phyloP scores from a whole-genome alignment of 2,888 invertebrate genomes.

The Pheosia tremula region DNA sequence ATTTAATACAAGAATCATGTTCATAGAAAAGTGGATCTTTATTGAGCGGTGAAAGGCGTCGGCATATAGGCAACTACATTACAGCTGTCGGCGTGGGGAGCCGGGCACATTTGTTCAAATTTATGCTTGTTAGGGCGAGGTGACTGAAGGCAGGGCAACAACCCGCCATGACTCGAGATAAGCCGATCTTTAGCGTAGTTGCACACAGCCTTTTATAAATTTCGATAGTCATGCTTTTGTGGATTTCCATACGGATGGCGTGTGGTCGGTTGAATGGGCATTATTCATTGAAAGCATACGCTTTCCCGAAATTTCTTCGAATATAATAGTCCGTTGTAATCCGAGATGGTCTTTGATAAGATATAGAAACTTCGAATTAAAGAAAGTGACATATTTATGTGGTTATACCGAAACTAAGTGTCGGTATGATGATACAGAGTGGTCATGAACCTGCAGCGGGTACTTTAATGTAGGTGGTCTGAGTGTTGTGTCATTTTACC shows the following conservation, averaged over 20 bases:
- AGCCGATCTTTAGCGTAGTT: conserved; percentile 35
- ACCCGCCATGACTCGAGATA: conserved; percentile 38
- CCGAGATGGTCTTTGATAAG: conserved; percentile 3
- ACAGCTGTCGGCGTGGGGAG: conserved; percentile 48
- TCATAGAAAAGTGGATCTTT: conserved; percentile 75
- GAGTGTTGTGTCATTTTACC: neutral
- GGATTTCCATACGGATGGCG: conserved; percentile 1
- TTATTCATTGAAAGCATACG: neutral
- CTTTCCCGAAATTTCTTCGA: conserved; percentile 1
- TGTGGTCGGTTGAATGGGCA: neutral
- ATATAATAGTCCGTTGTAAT: conserved; percentile 2
- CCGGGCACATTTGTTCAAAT: conserved; percentile 55
- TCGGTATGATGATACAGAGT: neutral
- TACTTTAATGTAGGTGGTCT: conserved; percentile 1
- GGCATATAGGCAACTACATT: conserved; percentile 36
- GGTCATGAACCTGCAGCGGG: neutral
- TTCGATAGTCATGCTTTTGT: conserved; percentile 2
- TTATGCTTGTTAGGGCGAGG: conserved; percentile 55
- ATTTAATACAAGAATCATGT: conserved; percentile 49
- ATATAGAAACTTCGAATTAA: conserved; percentile 4
- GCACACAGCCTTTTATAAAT: conserved; percentile 18
- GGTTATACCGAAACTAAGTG: neutral
- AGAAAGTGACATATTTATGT: conserved; percentile 5
- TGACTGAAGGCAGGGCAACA: conserved; percentile 43
- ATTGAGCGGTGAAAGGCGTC: conserved; percentile 72